Base-by-base conservation (phyloP, 2,888 invertebrate genomes). In the Buathra laborator region DNA sequence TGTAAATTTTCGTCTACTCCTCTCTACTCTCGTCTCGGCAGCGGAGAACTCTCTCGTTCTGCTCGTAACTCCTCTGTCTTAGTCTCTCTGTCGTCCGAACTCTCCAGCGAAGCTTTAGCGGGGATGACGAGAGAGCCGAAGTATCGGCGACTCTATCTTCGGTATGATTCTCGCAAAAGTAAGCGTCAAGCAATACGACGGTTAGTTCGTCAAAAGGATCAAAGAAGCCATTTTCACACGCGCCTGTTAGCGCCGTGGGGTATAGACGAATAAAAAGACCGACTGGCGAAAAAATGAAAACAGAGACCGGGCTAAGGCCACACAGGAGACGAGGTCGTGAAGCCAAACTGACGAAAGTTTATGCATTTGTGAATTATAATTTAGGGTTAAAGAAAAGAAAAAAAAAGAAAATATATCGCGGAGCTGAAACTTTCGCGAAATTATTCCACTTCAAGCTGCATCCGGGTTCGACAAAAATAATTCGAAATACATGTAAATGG, bases 131-230 rank as follows among this genome's bases (percentile, higher is more conserved):
- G 24, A 24, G 19, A 24, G 56, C 14, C 10, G 19, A 10, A 56
- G 56, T 19, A 24, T 56, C 44, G 62, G 64, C 77, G 67, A 72
- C 80, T 74, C 76, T 44, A 24, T 24, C 24, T 37, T 37, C 37
- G 37, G 37, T 37, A 37, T 37, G 7, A 9, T 9, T 37, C 37
- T 37, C 37, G 37, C 37, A 37, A 37, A 37, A 37, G 37, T 9
- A 9, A 37, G 9, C 37, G 37, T 67, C 67, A 59, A 46, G 68
- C 37, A 70, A 43, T 48, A 51, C 70, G 56, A 68, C 29, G 56
- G 29, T 83, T 53, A 76, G 79, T 82, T 85, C 85, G 43, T 83
- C 85, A 83, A 83, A 37, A 85, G 83, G 85, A 85, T 85, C 85
- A 85, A 85, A 85, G 76, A 71, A 82, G 75, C 19, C 66, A 59